phyloP scores from a whole-genome alignment of 2,888 invertebrate genomes.

The Phyto melanocephala region DNA sequence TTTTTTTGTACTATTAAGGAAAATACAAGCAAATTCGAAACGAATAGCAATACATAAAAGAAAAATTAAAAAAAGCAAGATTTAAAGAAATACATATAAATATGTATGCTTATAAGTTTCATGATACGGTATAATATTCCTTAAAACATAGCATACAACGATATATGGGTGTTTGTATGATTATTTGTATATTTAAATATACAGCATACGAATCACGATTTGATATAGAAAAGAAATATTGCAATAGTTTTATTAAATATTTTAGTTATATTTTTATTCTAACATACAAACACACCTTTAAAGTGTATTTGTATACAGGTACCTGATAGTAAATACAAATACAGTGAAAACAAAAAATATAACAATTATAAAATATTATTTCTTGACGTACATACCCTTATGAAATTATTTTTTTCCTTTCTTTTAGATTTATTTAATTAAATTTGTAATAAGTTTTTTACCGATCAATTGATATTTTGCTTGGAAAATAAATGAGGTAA shows the following conservation, averaged over 20 bases:
- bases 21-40: not conserved
- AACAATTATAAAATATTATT: not conserved
- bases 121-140: not conserved
- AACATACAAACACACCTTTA: not conserved
- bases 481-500: no score
- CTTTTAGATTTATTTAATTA: no score
- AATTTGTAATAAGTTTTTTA: no score
- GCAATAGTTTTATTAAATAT: slow-evolving; percentile 27
- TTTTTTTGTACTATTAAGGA: not conserved
- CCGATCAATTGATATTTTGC: no score
- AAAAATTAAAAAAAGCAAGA: slow-evolving; percentile 1
- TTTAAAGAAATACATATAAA: not conserved
- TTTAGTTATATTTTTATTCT: not conserved
- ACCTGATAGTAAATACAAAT: not conserved
- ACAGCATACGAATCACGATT: not conserved
- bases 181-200: not conserved
- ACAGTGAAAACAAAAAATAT: not conserved
- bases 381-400: not conserved
- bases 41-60: not conserved
- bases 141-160: not conserved
- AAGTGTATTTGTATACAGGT: not conserved
- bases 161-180: not conserved
- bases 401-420: no score
- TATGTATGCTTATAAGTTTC: not conserved
- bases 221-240: not conserved